Percentiles rank a stretch among this genome's conserved stretches.
Conservation (phyloP, 2,888 invertebrate genomes). For the Pecten maximus region DNA sequence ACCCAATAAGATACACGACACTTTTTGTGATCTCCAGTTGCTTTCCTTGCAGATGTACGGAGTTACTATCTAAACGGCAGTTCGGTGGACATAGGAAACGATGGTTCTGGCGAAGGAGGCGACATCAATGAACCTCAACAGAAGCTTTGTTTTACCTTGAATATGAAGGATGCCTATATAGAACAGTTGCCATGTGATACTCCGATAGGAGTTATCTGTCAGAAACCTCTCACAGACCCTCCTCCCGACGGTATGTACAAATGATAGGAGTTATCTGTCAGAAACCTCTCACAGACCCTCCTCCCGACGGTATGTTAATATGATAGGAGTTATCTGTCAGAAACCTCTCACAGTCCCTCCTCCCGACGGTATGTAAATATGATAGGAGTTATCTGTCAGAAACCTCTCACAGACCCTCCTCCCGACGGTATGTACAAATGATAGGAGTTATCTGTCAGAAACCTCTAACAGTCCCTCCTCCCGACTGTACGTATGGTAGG, state of each 20-base stretch:
- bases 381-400: no score
- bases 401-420: no score
- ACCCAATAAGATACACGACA: no score
- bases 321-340: neutral
- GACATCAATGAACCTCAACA: neutral
- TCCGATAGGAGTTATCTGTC: neutral
- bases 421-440: no score
- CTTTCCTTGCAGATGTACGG: neutral
- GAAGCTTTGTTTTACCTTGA: neutral
- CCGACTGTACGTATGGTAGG: neutral
- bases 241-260: neutral
- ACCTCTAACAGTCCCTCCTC: neutral
- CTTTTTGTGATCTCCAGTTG: no score
- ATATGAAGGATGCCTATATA: neutral
- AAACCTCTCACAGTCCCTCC: neutral
- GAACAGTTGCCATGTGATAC: neutral
- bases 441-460: neutral
- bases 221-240: neutral
- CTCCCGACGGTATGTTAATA: no score
- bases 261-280: neutral
- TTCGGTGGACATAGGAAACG: neutral
- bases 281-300: no score
- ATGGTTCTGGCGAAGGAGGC: neutral
- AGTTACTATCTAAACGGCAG: neutral
- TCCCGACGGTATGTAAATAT: neutral